These are phyloP conservation scores for Reticulitermes speratus DNA, from an alignment of 1,140 invertebrate genomes.

Conservation along the genomic window DNA sequence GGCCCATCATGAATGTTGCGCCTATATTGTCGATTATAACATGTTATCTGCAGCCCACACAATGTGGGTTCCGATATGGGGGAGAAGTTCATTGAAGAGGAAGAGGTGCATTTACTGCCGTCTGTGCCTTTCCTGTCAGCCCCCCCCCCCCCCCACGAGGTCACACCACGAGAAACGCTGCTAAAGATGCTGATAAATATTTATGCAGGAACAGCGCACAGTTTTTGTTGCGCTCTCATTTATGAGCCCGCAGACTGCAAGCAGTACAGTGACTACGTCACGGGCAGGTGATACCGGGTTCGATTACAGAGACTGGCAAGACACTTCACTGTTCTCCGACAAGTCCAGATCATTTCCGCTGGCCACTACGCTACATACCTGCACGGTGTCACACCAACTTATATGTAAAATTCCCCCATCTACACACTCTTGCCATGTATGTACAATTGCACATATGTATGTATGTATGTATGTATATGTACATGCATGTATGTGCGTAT, in stretches of 20 bases:
- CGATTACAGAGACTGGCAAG: not conserved
- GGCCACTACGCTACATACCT: too few relatives aligned
- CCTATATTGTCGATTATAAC: not conserved
- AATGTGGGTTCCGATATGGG: not conserved
- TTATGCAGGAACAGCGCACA: not conserved
- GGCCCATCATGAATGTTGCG: not conserved
- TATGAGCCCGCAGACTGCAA: too few relatives aligned
- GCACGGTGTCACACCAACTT: not conserved
- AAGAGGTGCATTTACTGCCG: constrained; percentile 10
- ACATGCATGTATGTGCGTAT: too few relatives aligned
- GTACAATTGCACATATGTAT: not conserved
- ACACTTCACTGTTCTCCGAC: not conserved
- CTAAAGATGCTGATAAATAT: not conserved
- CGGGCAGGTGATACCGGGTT: too few relatives aligned
- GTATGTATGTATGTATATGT: too few relatives aligned
- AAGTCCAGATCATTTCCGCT: too few relatives aligned
- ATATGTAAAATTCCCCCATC: not conserved
- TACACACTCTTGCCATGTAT: not conserved
- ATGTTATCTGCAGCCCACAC: constrained; percentile 14
- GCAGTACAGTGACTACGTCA: too few relatives aligned
- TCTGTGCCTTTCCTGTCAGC: not conserved
- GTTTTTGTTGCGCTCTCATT: not conserved
- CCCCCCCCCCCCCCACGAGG: not conserved
- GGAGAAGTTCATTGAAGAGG: constrained; percentile 5
- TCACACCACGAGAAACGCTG: not conserved